These are phyloP conservation scores for Leptocoma aspasia DNA, from an alignment of 2,113 vertebrate genomes.

Conservation along the genomic window DNA sequence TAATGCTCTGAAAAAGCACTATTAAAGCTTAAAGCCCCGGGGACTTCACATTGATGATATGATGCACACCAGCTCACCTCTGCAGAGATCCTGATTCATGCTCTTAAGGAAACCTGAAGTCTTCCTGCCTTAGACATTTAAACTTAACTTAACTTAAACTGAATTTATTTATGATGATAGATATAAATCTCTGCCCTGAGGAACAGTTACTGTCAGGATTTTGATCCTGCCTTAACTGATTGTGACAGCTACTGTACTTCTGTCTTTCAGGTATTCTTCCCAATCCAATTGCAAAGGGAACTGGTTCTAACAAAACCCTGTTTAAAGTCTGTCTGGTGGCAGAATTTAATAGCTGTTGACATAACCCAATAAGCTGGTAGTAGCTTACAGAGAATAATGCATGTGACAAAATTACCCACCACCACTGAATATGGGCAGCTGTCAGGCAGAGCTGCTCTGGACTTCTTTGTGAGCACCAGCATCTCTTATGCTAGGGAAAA, in stretches of 20 bases:
- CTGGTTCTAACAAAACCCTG: background rate
- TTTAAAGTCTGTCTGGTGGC: background rate
- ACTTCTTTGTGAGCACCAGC: background rate
- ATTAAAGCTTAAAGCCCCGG: background rate
- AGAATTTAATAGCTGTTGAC: background rate
- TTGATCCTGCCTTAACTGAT: background rate
- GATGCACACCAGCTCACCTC: background rate
- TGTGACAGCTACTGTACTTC: background rate
- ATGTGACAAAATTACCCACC: background rate
- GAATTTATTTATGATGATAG: background rate
- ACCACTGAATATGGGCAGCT: background rate
- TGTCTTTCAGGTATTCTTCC: background rate
- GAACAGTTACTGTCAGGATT: background rate
- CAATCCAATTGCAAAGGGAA: background rate
- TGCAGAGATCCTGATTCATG: background rate
- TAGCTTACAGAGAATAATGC: background rate
- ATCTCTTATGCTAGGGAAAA: background rate
- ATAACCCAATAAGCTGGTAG: background rate
- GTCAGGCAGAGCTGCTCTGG: background rate
- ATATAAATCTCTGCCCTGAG: background rate
- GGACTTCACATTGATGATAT: background rate
- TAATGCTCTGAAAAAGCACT: background rate
- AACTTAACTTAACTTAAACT: background rate
- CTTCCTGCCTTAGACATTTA: background rate
- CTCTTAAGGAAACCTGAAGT: background rate